Evolutionary conservation across 2,888 invertebrate genomes (phyloP).

Genomic region (Acrobeloides nanus): DNA sequence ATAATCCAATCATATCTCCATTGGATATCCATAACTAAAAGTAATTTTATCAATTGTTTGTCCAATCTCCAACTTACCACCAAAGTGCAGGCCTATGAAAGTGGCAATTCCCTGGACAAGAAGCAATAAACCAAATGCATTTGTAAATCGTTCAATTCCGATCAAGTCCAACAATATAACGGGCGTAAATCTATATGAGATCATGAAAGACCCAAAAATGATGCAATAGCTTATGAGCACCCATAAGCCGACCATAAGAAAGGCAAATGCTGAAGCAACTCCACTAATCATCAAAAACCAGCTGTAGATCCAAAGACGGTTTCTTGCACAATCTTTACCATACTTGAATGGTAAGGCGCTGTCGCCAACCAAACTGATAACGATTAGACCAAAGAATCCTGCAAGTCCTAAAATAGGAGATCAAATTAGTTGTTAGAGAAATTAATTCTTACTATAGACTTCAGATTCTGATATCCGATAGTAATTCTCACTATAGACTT

Average conservation of each 20-base stretch:
- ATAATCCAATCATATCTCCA: conserved; percentile 84
- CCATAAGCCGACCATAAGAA: conserved; percentile 68
- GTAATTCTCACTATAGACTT: too few relatives aligned
- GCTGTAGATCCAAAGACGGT: conserved; percentile 82
- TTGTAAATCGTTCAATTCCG: conserved; percentile 87
- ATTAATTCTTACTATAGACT: not conserved
- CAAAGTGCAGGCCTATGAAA: conserved; percentile 71
- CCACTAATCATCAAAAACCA: conserved; percentile 79
- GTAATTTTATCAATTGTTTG: too few relatives aligned
- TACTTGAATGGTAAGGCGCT: conserved; percentile 60
- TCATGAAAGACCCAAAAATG: conserved; percentile 50
- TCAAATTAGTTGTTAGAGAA: too few relatives aligned
- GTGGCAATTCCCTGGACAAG: conserved; percentile 88
- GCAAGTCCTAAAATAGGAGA: conserved; percentile 64
- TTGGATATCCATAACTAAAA: too few relatives aligned
- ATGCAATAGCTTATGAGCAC: conserved; percentile 71
- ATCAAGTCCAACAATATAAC: conserved; percentile 92
- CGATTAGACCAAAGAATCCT: conserved; percentile 79
- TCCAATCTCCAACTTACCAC: conserved; percentile 78
- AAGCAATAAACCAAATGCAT: conserved; percentile 90
- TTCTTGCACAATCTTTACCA: conserved; percentile 69
- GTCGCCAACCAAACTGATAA: conserved; percentile 67
- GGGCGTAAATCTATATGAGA: conserved; percentile 80
- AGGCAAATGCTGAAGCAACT: conserved; percentile 74
- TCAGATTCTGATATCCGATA: too few relatives aligned